These are phyloP conservation scores for Sinonovacula constricta DNA, from an alignment of 1,140 invertebrate species.

Conservation along the genomic window DNA sequence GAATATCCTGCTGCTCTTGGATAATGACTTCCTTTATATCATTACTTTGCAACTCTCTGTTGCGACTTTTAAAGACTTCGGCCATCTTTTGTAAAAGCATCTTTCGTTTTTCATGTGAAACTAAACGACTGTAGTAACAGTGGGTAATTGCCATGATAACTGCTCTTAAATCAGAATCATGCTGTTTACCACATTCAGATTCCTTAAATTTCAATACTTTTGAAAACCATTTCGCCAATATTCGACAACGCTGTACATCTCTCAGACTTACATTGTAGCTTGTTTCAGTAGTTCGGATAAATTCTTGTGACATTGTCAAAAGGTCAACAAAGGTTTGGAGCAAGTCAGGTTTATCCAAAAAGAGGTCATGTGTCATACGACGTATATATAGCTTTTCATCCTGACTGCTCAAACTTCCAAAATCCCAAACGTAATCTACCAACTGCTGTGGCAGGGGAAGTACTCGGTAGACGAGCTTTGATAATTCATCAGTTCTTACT, in stretches of 20 bases:
- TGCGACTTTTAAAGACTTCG: too few relatives aligned
- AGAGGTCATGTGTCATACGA: constrained; percentile 52
- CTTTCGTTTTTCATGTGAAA: too few relatives aligned
- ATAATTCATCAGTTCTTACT: constrained; percentile 58
- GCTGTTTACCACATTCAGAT: neutral
- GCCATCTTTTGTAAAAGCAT: neutral
- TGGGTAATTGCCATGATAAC: too few relatives aligned
- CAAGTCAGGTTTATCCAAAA: neutral
- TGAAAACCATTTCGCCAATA: constrained; percentile 59
- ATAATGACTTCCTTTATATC: constrained; percentile 24
- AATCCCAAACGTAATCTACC: constrained; percentile 67
- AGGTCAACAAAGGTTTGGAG: constrained; percentile 16
- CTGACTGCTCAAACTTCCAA: constrained; percentile 57
- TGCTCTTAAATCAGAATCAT: too few relatives aligned
- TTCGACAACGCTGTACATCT: constrained; percentile 61
- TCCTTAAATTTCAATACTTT: constrained; percentile 35
- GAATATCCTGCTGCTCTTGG: constrained; percentile 49
- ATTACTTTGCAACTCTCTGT: too few relatives aligned
- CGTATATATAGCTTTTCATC: constrained; percentile 60
- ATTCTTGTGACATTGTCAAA: constrained; percentile 54
- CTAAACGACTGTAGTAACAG: too few relatives aligned
- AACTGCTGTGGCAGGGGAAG: constrained; percentile 61
- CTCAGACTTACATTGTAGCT: constrained; percentile 63
- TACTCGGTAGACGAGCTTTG: constrained; percentile 63
- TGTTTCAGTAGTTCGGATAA: constrained; percentile 52